Base-by-base conservation (phyloP, 2,113 vertebrate species). In the Epinephelus fuscoguttatus region DNA sequence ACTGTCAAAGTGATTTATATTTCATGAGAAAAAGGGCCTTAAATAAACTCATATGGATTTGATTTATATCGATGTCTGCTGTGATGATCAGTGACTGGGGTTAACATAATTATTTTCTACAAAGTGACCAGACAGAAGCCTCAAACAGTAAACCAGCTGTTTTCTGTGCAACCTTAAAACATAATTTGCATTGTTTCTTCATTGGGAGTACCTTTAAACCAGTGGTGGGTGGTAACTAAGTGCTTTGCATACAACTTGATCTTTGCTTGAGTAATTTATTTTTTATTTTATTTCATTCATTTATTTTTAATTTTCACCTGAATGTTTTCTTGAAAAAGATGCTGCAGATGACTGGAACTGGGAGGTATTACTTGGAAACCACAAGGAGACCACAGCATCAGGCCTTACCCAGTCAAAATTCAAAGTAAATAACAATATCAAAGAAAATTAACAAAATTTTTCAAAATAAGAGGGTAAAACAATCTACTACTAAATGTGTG, bases 101-200 rank as follows among this genome's bases (percentile, higher is more conserved):
- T 37, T 50, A 11, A 3, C 18, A 30, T 42, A 21, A 9, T 60
- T 60, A 5, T 68, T 59, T 37, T 10, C 45, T 27, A 19, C 18
- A 23, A 4, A 12, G 17, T 53, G 21, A 18, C 2, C 5, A 14
- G 37, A 15, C 4, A 30, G n/a, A 25, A 56, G 18, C 47, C 25
- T 78, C 55, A 69, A 25, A 15, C 67, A 23, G 67, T 27, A 13
- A 23, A 75, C 15, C 27, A 78, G 21, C 30, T 59, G n/a, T 72
- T 71, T 75, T 52, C 30, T 47, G 13, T 33, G 25, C 13, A 64
- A 37, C 40, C 18, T n/a, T 40, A 63, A 75, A 59, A 57, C 55
- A 42, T 33, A 45, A 27, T 63, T 25, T 5, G 0, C 6, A 15
- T 61, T 67, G 11, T 50, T 56, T 56, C 30, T 21, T 17, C 7